A percentile compares a stretch with the other conserved stretches of the same genome.
Conservation (phyloP, 2,113 vertebrate species). For the Protobothrops flavoviridis region DNA sequence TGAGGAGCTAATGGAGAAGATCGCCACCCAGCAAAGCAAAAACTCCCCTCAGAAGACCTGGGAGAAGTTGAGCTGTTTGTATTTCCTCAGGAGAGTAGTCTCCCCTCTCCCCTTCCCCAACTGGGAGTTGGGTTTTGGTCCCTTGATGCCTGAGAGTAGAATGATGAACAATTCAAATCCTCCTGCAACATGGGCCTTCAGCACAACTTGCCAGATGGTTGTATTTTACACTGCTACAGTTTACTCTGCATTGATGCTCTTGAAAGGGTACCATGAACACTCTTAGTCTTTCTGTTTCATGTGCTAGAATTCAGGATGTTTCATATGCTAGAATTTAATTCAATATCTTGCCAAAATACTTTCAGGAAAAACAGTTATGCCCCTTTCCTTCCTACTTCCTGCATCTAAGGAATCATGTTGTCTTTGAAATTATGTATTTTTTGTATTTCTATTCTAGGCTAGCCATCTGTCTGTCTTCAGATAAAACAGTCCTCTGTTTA, state of each 20-base stretch:
- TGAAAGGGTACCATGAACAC: not conserved
- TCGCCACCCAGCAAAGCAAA: slow-evolving; percentile 52
- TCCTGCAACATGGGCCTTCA: not conserved
- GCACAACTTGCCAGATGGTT: not conserved
- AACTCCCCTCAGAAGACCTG: slow-evolving; percentile 11
- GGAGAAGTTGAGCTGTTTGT: slow-evolving; percentile 4
- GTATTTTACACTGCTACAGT: not conserved
- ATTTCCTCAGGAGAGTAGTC: not conserved
- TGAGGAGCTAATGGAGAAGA: slow-evolving; percentile 78
- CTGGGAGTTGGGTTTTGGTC: not conserved
- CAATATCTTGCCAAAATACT: not conserved
- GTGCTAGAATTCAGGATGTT: not conserved
- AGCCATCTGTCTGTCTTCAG: not conserved
- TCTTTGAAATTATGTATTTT: not conserved
- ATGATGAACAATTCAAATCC: slow-evolving; percentile 4
- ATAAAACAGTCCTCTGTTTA: not conserved
- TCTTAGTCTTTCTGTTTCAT: not conserved
- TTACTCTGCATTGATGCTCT: not conserved
- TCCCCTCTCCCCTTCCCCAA: not conserved
- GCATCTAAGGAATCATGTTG: not conserved
- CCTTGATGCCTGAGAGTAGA: not conserved
- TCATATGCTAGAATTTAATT: not conserved
- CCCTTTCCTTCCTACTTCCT: not conserved
- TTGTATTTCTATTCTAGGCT: not conserved
- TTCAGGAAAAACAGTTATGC: not conserved